These are phyloP conservation scores for Apostichopus californicus DNA, from an alignment of 35 echinoderm and acorn worm genomes.

Conservation along the genomic window DNA sequence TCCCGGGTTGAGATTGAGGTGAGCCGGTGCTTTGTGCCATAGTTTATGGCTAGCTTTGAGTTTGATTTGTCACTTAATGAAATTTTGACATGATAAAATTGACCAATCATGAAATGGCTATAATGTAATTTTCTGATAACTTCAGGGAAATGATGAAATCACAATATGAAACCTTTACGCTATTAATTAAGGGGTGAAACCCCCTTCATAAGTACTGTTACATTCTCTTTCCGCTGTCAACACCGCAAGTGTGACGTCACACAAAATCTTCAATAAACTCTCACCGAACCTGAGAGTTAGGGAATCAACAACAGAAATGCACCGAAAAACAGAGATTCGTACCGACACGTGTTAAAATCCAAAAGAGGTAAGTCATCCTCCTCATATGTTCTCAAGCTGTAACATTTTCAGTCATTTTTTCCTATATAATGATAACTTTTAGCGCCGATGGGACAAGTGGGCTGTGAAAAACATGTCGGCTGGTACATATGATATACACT, in stretches of 20 bases:
- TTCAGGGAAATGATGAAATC: too few relatives aligned
- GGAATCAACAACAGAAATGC: not conserved
- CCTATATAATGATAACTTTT: slow-evolving; percentile 7
- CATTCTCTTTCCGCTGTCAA: not conserved
- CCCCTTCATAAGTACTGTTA: not conserved
- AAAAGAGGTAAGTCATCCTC: slow-evolving; percentile 21
- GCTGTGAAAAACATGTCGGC: slow-evolving; percentile 57
- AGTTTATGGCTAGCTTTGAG: not conserved
- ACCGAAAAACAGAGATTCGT: slow-evolving; percentile 21
- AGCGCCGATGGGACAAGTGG: slow-evolving; percentile 44
- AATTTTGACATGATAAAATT: not conserved
- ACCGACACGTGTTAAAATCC: slow-evolving; percentile 22
- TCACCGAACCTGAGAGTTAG: slow-evolving; percentile 1
- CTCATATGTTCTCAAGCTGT: not conserved
- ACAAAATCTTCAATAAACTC: slow-evolving; percentile 53
- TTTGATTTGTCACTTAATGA: not conserved
- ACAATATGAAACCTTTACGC: too few relatives aligned
- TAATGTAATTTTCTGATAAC: too few relatives aligned
- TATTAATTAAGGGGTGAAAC: not conserved
- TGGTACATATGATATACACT: not conserved
- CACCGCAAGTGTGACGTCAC: slow-evolving; percentile 43
- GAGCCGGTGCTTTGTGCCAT: not conserved
- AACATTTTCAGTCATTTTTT: slow-evolving; percentile 31
- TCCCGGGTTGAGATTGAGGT: slow-evolving; percentile 41
- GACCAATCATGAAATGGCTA: not conserved